Evolutionary conservation across 2,113 vertebrate genomes (phyloP).

Genomic region (Lampris megalopsis): DNA sequence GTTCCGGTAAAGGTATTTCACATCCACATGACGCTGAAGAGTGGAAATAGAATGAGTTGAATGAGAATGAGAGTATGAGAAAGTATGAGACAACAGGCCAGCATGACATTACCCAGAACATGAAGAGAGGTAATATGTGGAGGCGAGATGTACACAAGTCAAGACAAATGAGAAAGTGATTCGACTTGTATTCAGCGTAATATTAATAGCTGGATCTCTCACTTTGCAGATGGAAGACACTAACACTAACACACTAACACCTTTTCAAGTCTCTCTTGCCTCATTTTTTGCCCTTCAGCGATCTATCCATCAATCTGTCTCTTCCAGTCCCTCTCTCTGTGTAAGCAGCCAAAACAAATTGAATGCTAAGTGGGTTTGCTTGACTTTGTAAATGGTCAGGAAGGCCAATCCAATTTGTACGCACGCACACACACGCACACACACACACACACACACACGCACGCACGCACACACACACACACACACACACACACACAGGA

Average conservation of each 20-base stretch:
- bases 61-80: too few relatives aligned
- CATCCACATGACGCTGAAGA: too few relatives aligned
- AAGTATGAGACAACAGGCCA: too few relatives aligned
- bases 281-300: neutral
- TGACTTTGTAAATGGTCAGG: slow-evolving; percentile 57
- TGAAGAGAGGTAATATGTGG: too few relatives aligned
- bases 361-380: slow-evolving; percentile 58
- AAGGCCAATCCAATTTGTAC: slow-evolving; percentile 51
- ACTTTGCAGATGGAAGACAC: neutral
- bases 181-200: too few relatives aligned
- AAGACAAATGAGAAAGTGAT: too few relatives aligned
- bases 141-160: too few relatives aligned
- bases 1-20: too few relatives aligned
- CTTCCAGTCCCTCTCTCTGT: neutral
- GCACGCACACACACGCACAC: slow-evolving; percentile 8
- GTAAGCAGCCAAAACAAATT: slow-evolving; percentile 47
- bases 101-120: too few relatives aligned
- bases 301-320: neutral
- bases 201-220: neutral
- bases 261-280: neutral
- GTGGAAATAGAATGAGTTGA: too few relatives aligned
- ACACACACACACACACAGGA: slow-evolving; percentile 19
- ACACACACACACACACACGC: slow-evolving; percentile 9
- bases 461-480: too few relatives aligned
- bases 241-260: slow-evolving; percentile 13